Base-by-base conservation (phyloP, 1,140 invertebrate species). In the Listronotus oregonensis region DNA sequence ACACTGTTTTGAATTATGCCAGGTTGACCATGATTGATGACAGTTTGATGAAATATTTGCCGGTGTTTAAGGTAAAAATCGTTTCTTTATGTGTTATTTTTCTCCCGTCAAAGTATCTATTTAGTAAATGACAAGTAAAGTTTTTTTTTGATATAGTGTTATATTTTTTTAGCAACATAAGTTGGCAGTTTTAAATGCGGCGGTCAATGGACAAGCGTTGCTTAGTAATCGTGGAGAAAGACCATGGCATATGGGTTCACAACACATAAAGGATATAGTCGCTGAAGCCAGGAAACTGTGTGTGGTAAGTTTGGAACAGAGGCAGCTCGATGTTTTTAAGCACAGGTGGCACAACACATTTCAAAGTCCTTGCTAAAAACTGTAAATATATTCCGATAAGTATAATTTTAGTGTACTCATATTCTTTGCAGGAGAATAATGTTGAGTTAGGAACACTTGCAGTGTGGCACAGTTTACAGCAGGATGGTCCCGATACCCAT, bases 161-260 rank as follows among this genome's bases (percentile, higher is more conserved):
- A n/a, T n/a, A n/a, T n/a, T 58, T 44, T 27, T 32, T 52, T 64
- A 75, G 73, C 39, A 56, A n/a, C 62, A 71, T 43, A 65, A 71
- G 56, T 74, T 97, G 12, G 94, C 90, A 15, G 80, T 97, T 14
- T 87, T 97, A 18, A 93, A 92, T 80, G 94, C 94, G 1, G 86
- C 92, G 0, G 82, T 87, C 2, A 86, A 90, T 15, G 88, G 85
- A 3, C 89, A 96, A 90, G 92, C 93, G 10, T 80, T 97, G 12
- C 81, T 96, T 15, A 89, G 90, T 10, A 89, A 87, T 77, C 73
- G 74, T 34, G 92, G 90, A 0, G 88, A 92, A 0, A 90, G 86
- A 55, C 62, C 72, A 0, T 97, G 95, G 95, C 94, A 97, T 82
- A 90, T 91, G n/a, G 92, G 90, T 2, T 77, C 78, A 8, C 78